Evolutionary conservation across 2,888 invertebrate species (phyloP).

Genomic region (Steinernema scapterisci): DNA sequence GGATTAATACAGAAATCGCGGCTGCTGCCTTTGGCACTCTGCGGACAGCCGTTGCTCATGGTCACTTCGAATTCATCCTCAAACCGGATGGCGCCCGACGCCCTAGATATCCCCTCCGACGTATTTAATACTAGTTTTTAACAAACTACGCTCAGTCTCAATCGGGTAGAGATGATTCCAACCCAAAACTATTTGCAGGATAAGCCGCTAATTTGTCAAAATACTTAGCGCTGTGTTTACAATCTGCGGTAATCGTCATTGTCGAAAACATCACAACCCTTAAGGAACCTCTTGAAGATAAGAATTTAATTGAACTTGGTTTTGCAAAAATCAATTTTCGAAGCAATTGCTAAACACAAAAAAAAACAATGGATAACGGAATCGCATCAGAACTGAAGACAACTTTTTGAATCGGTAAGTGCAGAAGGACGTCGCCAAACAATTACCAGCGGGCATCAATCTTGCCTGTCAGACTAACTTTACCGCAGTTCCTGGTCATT

Average conservation of each 20-base stretch:
- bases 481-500: too few relatives aligned
- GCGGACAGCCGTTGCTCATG: not conserved
- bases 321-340: too few relatives aligned
- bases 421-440: too few relatives aligned
- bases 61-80: constrained; percentile 16
- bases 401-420: too few relatives aligned
- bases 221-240: not conserved
- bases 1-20: too few relatives aligned
- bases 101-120: constrained; percentile 24
- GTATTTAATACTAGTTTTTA: constrained; percentile 31
- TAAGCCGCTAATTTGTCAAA: constrained; percentile 18
- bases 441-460: too few relatives aligned
- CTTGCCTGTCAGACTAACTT: too few relatives aligned
- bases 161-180: not conserved
- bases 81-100: constrained; percentile 23
- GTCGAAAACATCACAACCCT: not conserved
- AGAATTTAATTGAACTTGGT: too few relatives aligned
- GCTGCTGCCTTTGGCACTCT: not conserved
- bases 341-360: too few relatives aligned
- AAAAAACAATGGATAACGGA: too few relatives aligned
- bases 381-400: too few relatives aligned
- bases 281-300: too few relatives aligned
- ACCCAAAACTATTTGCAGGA: not conserved
- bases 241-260: not conserved
- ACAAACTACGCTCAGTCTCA: constrained; percentile 19